These are phyloP conservation scores for Bothrops jararaca DNA, from an alignment of 2,113 vertebrate genomes.

Conservation along the genomic window DNA sequence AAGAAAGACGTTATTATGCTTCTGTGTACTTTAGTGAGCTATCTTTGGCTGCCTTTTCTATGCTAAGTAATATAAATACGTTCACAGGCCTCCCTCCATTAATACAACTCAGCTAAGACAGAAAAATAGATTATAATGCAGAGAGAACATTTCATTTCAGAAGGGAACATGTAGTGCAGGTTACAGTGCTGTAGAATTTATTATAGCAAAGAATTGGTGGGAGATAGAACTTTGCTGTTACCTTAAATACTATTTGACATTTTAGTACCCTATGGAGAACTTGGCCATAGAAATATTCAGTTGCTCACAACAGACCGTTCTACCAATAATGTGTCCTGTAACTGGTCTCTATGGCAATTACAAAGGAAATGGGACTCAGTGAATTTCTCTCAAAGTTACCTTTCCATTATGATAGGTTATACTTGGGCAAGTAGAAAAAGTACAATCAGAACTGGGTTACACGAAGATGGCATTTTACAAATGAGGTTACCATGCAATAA, in stretches of 20 bases:
- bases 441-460: conserved; percentile 44
- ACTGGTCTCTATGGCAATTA: conserved; percentile 52
- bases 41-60: conserved; percentile 59
- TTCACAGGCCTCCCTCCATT: conserved; percentile 47
- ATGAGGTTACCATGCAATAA: conserved; percentile 40
- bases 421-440: conserved; percentile 45
- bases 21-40: conserved; percentile 71
- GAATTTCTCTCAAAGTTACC: conserved; percentile 58
- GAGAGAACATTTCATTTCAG: conserved; percentile 41
- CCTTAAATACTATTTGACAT: conserved; percentile 57
- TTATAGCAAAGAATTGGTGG: conserved; percentile 36
- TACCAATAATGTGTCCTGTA: conserved; percentile 47
- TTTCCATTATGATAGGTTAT: conserved; percentile 49
- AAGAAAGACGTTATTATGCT: conserved; percentile 70
- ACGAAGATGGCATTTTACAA: conserved; percentile 62
- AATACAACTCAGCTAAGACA: conserved; percentile 62
- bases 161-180: conserved; percentile 33
- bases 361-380: conserved; percentile 59
- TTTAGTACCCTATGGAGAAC: conserved; percentile 42
- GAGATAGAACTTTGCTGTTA: conserved; percentile 50
- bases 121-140: conserved; percentile 66
- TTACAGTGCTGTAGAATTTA: conserved; percentile 48
- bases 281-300: conserved; percentile 47
- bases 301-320: conserved; percentile 37
- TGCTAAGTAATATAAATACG: conserved; percentile 66